phyloP scores from a whole-genome alignment of 2,797 vertebrate species.

The Eulemur albifrons region DNA sequence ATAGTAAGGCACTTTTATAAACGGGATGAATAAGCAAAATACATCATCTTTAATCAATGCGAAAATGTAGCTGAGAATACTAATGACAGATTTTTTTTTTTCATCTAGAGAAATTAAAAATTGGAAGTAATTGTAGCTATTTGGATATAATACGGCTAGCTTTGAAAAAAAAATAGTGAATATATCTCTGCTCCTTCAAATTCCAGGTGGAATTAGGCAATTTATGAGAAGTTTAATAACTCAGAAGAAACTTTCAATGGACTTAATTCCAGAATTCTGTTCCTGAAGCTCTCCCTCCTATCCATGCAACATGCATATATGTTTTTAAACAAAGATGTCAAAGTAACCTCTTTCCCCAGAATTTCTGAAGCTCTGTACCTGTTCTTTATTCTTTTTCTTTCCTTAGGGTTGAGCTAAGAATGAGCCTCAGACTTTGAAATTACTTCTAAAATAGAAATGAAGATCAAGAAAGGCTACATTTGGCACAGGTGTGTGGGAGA shows the following conservation, averaged over 20 bases:
- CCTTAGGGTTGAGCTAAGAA: neutral
- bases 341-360: neutral
- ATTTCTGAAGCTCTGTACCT: neutral
- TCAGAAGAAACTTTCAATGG: neutral
- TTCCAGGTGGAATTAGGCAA: neutral
- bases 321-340: neutral
- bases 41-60: neutral
- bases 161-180: neutral
- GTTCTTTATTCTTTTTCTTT: constrained; percentile 11
- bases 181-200: neutral
- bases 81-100: neutral
- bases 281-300: neutral
- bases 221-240: neutral
- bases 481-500: neutral
- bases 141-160: neutral
- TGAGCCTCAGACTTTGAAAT: neutral
- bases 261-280: neutral
- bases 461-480: neutral
- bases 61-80: neutral
- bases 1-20: neutral
- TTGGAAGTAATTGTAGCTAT: neutral
- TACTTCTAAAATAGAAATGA: constrained; percentile 8
- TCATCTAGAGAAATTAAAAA: neutral
- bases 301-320: neutral
- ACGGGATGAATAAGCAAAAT: neutral